Evolutionary conservation across 2,797 vertebrate species (phyloP), one percentile per base, ranked within the genome.

Genomic region (Potorous gilbertii): DNA sequence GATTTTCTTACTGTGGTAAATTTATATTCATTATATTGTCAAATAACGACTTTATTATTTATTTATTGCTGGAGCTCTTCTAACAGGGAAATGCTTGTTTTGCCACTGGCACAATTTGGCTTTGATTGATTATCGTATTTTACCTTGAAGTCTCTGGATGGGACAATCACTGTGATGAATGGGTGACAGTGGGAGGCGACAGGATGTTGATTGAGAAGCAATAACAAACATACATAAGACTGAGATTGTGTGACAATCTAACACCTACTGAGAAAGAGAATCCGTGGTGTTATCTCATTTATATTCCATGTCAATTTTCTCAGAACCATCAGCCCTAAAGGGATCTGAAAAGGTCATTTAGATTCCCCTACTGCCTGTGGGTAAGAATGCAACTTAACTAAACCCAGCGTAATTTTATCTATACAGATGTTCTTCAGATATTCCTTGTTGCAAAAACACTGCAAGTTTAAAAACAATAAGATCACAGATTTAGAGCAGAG

Each of bases 1-100:
- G 92, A 94, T 92, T 97, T 94, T 97, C 97, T 98, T 96, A 94
- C 95, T 98, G 97, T 96, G 96, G 95, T 97, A 98, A 98, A 98
- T 97, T 96, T 97, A 96, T 97, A 93, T 94, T 98, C 97, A 98
- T 98, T 98, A 98, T 97, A 96, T 96, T 98, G 91, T 96, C 95
- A 97, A 96, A 95, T 93, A 90, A n/a, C 96, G 94, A 93, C 90
- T 16, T 14, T 96, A 94, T 95, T 98, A 97, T 97, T 96, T 98
- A 97, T 97, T 95, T 97, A 29, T 95, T 92, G 91, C 96, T 97
- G 91, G 62, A 92, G 21, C 96, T 81, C 0, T 92, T 81, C 0
- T 92, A 92, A 92, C 40, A 93, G 93, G 92, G 96, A 97, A 96
- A 8, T 0, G 4, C 93, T 97, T 97, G 4, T 4, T 96, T 98